Evolutionary conservation across 2,797 vertebrate species (phyloP).

Genomic region (Anguilla megastoma): DNA sequence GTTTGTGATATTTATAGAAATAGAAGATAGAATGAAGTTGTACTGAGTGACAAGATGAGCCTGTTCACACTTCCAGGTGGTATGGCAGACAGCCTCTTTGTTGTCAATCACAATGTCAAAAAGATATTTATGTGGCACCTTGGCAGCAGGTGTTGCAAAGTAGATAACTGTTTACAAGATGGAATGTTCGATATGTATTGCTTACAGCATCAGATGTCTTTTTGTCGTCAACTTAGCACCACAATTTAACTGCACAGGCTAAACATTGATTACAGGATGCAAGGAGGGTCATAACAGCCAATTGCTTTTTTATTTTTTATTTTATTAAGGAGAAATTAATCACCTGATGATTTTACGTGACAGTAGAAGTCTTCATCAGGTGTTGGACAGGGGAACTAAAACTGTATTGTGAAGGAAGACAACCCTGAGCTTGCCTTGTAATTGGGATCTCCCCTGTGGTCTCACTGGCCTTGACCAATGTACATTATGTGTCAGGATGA

Average conservation of each 20-base stretch:
- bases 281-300: not conserved
- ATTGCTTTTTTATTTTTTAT: not conserved
- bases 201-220: too few species aligned
- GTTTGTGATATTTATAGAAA: not conserved
- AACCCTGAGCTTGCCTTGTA: not conserved
- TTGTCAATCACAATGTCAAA: not conserved
- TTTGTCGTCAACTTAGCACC: too few species aligned
- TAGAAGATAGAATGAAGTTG: not conserved
- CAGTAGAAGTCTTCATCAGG: not conserved
- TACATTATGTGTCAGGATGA: not conserved
- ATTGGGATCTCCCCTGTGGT: not conserved
- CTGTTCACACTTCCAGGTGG: not conserved
- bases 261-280: not conserved
- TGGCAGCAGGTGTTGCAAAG: not conserved
- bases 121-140: not conserved
- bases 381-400: not conserved
- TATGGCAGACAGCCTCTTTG: not conserved
- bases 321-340: not conserved
- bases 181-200: too few species aligned
- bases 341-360: not conserved
- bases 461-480: not conserved
- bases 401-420: not conserved
- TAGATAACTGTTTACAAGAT: not conserved
- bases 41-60: not conserved
- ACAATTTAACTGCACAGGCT: not conserved